Percentiles rank a stretch among this genome's conserved stretches.
Conservation (phyloP, 2,888 invertebrate species). For the Macrosoma leucophasiata region DNA sequence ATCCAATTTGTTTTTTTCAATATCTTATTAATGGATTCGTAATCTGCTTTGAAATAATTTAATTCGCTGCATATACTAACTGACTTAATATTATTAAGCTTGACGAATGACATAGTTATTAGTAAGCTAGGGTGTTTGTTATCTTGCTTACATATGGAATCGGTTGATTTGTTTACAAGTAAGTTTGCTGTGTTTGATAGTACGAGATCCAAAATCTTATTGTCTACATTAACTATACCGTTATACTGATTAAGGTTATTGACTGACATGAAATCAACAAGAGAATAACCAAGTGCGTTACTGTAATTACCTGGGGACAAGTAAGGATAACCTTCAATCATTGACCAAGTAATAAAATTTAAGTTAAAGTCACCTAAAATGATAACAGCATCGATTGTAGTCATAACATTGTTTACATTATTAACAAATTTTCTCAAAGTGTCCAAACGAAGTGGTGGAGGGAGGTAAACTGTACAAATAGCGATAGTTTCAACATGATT, state of each 20-base stretch:
- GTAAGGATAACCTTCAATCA: background rate
- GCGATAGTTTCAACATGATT: background rate
- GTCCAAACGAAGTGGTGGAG: too few relatives aligned
- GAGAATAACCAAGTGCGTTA: background rate
- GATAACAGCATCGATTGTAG: slow-evolving; percentile 7
- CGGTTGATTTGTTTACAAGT: background rate
- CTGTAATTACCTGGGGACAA: background rate
- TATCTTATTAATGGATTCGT: slow-evolving; percentile 6
- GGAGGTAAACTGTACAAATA: slow-evolving; percentile 14
- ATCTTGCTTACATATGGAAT: background rate
- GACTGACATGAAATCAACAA: slow-evolving; percentile 14
- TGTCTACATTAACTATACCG: slow-evolving; percentile 4
- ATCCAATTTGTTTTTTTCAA: slow-evolving; percentile 9
- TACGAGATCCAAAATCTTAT: slow-evolving; percentile 12
- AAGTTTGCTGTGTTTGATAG: slow-evolving; percentile 5
- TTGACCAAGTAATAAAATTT: slow-evolving; percentile 8
- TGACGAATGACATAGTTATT: background rate
- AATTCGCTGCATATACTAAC: slow-evolving; percentile 4
- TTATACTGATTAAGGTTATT: slow-evolving; percentile 14
- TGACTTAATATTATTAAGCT: slow-evolving; percentile 1
- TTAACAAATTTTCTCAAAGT: slow-evolving; percentile 7
- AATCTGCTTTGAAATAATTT: slow-evolving; percentile 13
- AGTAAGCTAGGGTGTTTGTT: slow-evolving; percentile 8
- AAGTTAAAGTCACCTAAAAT: too few relatives aligned
- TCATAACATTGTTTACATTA: slow-evolving; percentile 2